Evolutionary conservation across 2,797 vertebrate genomes (phyloP), one percentile per base, ranked within the genome.

Genomic region (Echiichthys vipera): DNA sequence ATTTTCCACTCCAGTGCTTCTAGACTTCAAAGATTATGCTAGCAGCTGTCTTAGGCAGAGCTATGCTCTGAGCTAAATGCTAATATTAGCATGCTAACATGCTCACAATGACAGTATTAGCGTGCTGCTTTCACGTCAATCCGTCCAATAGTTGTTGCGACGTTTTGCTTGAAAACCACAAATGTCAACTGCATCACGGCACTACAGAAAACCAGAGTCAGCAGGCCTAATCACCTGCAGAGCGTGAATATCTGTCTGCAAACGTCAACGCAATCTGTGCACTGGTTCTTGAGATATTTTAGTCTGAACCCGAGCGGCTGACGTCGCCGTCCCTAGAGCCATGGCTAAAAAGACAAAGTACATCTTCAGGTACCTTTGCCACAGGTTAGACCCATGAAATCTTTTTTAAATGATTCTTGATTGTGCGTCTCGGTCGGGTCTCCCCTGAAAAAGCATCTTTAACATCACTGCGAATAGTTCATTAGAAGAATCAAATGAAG

Each of bases 401-500:
- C 2, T 18, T 24, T 42, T 46, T 3, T 25, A 37, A 67, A 51
- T 27, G 7, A 49, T 59, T 22, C 46, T 9, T 22, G 53, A 39
- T 34, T 20, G 24, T 14, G 20, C 27, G 1, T 46, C 10, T 42
- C 11, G 13, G 22, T 30, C 2, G 3, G 15, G 2, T 36, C 14
- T 14, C 29, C 15, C 3, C 20, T 49, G 10, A 40, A 46, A 59
- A 73, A 18, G n/a, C 7, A 36, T 30, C 47, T 53, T 59, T 47
- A 57, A 62, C 47, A 45, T 40, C 20, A 2, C 0, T 11, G 7
- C 0, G 22, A 7, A 62, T 81, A 37, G 50, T 81, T 83, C 0
- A 20, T 71, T 43, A 59, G 37, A 43, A 73, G 51, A 80, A 45
- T 17, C 8, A 59, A 71, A 74, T 37, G 56, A 80, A 84, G 64